These are phyloP conservation scores for Gopherus evgoodei DNA, from an alignment of 2,113 vertebrate species.

Conservation along the genomic window DNA sequence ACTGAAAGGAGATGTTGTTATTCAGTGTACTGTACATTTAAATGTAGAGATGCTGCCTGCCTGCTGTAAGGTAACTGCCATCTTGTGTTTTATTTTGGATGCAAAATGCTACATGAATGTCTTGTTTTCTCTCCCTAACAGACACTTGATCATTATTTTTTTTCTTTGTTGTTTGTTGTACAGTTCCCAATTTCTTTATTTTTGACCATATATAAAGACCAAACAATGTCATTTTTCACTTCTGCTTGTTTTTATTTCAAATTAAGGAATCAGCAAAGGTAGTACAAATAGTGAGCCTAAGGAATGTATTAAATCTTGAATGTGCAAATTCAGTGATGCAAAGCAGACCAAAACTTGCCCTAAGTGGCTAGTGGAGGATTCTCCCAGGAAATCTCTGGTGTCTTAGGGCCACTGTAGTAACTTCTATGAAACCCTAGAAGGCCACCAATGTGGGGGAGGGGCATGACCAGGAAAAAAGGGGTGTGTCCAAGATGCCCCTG, in stretches of 20 bases:
- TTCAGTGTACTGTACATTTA: background rate
- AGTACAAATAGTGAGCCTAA: background rate
- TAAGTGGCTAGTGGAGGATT: background rate
- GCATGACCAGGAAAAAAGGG: background rate
- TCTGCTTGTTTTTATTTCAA: background rate
- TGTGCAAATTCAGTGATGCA: background rate
- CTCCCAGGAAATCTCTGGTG: background rate
- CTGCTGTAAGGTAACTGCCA: background rate
- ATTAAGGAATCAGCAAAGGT: background rate
- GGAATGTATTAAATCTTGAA: background rate
- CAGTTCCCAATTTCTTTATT: background rate
- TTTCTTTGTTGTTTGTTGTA: background rate
- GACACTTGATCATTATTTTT: background rate
- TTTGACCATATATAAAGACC: background rate
- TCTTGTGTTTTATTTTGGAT: background rate
- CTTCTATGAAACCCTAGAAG: background rate
- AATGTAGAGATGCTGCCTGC: background rate
- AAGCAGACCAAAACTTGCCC: background rate
- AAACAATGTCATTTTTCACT: background rate
- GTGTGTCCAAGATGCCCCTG: background rate
- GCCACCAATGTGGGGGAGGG: background rate
- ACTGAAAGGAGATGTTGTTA: background rate
- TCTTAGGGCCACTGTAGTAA: conserved; percentile 12
- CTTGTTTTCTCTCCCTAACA: background rate
- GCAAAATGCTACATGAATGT: background rate